Base-by-base conservation (phyloP, 37 sponge, comb jelly and placozoan species). In the Ephydatia muelleri region DNA sequence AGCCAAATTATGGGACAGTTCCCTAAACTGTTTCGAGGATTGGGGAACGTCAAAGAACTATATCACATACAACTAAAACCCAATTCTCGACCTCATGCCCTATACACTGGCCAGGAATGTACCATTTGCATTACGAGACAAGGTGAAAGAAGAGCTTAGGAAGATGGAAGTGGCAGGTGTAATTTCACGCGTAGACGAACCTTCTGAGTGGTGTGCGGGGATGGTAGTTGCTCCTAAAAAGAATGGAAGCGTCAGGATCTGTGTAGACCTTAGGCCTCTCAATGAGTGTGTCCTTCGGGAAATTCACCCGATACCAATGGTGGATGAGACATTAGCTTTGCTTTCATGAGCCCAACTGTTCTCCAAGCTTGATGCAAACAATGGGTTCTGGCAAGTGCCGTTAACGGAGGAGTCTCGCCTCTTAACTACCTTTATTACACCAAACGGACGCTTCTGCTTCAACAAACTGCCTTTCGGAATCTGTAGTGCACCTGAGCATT, bases 341-440 rank as follows among this genome's bases (percentile, higher is more conserved):
- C 80, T 79, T 25, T 33, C 33, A 27, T 49, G 65, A 43, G 65
- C 80, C n/a, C 40, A 26, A 28, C 25, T 43, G 28, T 79, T 79
- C 80, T 33, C 65, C 77, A 84, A 74, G 32, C 69, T n/a, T n/a
- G 74, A 83, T 73, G 83, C 83, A 47, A 73, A 72, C 37, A 73
- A 33, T 23, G 83, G 83, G 23, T 83, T 83, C 39, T 84, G 85
- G 85, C 85, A n/a, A 84, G 36, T 84, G 4, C 85, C 85, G 21
- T 69, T 84, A 30, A 69, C 32, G 65, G 29, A 36, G 32, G 25
- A 43, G 27, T 39, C 85, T 14, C 22, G 69, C 78, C 67, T 27
- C 29, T 68, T 84, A 35, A 84, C 85, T 3, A 83, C 74, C 31
- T 73, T 83, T 75, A 72, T 83, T 29, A 83, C 83, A 25, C 83